Percentiles rank a stretch among this genome's conserved stretches.
These are phyloP conservation scores for Poecilobothrus nobilitatus DNA, from an alignment of 2,888 invertebrate species.

Conservation along the genomic window DNA sequence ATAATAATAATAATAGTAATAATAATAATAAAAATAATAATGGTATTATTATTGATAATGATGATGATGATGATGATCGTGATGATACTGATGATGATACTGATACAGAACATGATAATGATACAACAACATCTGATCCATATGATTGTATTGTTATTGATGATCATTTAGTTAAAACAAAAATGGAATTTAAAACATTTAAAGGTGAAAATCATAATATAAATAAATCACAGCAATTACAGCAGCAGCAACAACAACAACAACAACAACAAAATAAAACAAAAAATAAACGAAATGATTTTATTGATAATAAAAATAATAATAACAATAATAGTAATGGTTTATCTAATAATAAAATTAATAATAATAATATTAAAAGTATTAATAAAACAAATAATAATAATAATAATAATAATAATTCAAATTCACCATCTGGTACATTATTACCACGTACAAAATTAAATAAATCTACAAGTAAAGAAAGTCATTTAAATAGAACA, in stretches of 20 bases:
- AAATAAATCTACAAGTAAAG: conserved; percentile 48
- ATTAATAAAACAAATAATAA: conserved; percentile 47
- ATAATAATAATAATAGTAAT: conserved; percentile 28
- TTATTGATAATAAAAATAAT: conserved; percentile 22
- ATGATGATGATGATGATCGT: conserved; percentile 26
- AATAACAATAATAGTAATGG: conserved; percentile 25
- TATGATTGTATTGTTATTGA: conserved; percentile 78
- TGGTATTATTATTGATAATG: conserved; percentile 49
- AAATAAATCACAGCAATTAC: conserved; percentile 19
- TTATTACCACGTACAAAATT: conserved; percentile 64
- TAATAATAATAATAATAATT: conserved; percentile 33
- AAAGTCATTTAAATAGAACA: conserved; percentile 37
- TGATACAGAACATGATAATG: conserved; percentile 4
- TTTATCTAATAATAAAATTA: conserved; percentile 22
- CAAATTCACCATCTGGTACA: conserved; percentile 22
- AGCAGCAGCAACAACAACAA: conserved; percentile 45
- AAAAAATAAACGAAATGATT: conserved; percentile 37
- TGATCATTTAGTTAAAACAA: conserved; percentile 52
- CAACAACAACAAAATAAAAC: conserved; percentile 35
- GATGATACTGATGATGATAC: not conserved
- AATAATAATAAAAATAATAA: conserved; percentile 31
- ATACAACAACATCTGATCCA: conserved; percentile 63
- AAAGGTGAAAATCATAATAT: conserved; percentile 37
- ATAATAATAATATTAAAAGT: conserved; percentile 46
- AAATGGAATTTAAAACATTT: conserved; percentile 46